Conservation (phyloP, 37 sponge, comb jelly and placozoan genomes). For the Aphrocallistes beatrix region DNA sequence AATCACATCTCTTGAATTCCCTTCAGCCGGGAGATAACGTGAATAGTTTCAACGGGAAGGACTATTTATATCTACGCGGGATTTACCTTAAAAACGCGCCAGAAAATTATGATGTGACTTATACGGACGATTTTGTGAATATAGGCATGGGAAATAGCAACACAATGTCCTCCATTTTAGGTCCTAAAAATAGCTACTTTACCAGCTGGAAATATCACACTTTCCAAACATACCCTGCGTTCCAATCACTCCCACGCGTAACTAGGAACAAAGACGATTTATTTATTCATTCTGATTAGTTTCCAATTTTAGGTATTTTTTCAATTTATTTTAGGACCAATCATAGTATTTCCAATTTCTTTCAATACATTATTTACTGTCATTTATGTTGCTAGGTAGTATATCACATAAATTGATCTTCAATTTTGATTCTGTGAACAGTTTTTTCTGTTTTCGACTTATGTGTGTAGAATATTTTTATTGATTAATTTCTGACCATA, state of each 20-base stretch:
- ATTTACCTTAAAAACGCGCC: background rate
- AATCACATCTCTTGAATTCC: background rate
- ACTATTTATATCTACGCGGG: background rate
- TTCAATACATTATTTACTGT: background rate
- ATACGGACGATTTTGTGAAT: background rate
- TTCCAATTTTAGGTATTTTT: background rate
- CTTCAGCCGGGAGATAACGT: background rate
- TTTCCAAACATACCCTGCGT: background rate
- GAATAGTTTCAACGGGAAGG: background rate
- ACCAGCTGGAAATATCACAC: constrained; percentile 6
- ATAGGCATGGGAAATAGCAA: background rate
- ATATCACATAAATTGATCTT: no score
- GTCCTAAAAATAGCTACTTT: background rate
- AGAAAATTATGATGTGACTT: background rate
- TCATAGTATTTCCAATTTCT: background rate
- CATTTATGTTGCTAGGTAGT: background rate
- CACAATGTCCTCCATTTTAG: background rate
- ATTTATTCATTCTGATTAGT: background rate
- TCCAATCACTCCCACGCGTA: background rate
- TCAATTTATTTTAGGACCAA: background rate
- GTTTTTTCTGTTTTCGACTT: no score
- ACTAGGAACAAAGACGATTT: background rate
- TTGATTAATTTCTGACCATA: no score
- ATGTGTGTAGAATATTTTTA: no score
- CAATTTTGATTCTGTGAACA: no score